These are phyloP conservation scores for Myotis myotis DNA, from an alignment of 2,797 vertebrate genomes.

Conservation along the genomic window DNA sequence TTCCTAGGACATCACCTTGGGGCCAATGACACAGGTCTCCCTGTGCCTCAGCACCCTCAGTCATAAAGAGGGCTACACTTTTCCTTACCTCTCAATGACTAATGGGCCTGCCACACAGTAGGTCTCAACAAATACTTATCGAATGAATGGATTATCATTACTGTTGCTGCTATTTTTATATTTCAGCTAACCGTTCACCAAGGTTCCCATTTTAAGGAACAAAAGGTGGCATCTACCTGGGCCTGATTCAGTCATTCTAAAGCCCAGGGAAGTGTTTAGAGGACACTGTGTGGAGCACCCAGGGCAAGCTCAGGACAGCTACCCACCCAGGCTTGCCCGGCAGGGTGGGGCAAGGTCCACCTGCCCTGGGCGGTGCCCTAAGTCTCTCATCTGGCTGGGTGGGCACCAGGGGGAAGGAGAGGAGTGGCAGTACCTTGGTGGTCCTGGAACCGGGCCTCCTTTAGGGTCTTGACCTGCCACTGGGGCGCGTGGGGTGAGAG, in stretches of 20 bases:
- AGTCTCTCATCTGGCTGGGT: background rate
- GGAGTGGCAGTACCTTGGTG: slow-evolving; percentile 82
- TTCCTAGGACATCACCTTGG: background rate
- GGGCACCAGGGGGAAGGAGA: slow-evolving; percentile 29
- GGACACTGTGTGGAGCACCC: background rate
- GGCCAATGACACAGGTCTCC: background rate
- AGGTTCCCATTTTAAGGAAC: slow-evolving; percentile 1
- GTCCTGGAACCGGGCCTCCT: slow-evolving; percentile 76
- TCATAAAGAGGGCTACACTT: background rate
- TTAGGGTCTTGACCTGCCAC: slow-evolving; percentile 87
- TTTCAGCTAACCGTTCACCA: background rate
- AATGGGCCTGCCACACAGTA: background rate
- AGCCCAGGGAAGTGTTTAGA: background rate
- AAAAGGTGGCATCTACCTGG: background rate
- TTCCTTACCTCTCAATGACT: background rate
- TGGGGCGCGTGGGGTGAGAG: slow-evolving; percentile 76
- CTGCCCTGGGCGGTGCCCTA: background rate
- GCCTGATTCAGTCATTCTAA: background rate
- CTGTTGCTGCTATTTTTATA: background rate
- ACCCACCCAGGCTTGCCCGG: background rate
- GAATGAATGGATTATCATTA: background rate
- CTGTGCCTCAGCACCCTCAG: background rate
- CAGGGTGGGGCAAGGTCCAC: background rate
- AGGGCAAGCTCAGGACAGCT: background rate
- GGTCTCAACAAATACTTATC: background rate